A percentile compares a stretch with the other conserved stretches of the same genome.
These are phyloP conservation scores for Petrocephalus zakoni DNA, from an alignment of 2,113 vertebrate genomes.

Conservation along the genomic window DNA sequence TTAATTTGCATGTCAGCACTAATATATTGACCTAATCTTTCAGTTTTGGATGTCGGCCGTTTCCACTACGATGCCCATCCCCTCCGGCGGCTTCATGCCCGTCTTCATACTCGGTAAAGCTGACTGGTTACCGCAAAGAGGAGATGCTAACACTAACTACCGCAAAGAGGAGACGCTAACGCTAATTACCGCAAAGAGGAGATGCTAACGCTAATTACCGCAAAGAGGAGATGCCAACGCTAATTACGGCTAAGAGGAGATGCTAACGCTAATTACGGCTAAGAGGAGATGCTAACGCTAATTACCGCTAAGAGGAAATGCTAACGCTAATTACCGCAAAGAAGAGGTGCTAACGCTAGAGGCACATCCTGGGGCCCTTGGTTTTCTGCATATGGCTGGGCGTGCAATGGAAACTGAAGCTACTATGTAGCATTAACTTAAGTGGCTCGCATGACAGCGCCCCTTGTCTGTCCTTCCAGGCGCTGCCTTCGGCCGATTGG, in stretches of 20 bases:
- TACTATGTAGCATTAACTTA: background rate
- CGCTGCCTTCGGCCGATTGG: slow-evolving; percentile 87
- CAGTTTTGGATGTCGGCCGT: slow-evolving; percentile 98
- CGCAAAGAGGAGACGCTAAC: background rate
- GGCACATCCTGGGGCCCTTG: background rate
- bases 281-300: background rate
- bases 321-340: too few relatives aligned
- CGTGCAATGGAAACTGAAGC: background rate
- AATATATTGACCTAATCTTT: slow-evolving; percentile 28
- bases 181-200: background rate
- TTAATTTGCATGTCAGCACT: background rate
- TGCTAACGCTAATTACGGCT: background rate
- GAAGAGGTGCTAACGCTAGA: too few relatives aligned
- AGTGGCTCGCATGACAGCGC: background rate
- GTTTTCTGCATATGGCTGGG: background rate
- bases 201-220: background rate
- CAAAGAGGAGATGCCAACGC: too few relatives aligned
- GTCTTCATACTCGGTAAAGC: slow-evolving; percentile 90
- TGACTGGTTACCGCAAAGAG: background rate
- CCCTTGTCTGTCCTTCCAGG: slow-evolving; percentile 57
- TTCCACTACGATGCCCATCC: slow-evolving; percentile 94
- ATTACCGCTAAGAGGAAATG: too few relatives aligned
- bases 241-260: background rate
- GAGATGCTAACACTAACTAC: background rate
- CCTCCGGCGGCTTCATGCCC: slow-evolving; percentile 94